phyloP scores from a whole-genome alignment of 2,888 invertebrate species.

The Hyalella azteca region DNA sequence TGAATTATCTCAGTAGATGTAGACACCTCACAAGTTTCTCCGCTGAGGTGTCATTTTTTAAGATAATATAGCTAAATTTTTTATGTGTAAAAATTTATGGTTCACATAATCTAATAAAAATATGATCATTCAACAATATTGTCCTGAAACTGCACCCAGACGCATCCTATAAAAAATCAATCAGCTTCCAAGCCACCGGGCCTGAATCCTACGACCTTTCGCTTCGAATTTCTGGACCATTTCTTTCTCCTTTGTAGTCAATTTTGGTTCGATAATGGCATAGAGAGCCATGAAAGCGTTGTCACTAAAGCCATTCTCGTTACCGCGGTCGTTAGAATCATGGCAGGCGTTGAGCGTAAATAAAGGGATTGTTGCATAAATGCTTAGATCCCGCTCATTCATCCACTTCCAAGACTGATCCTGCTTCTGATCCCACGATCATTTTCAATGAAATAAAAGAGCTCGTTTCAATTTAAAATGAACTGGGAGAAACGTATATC shows the following conservation, averaged over 20 bases:
- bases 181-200: too few relatives aligned
- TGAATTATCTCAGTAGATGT: too few relatives aligned
- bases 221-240: background rate
- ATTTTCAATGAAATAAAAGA: conserved; percentile 23
- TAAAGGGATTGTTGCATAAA: background rate
- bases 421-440: background rate
- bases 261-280: background rate
- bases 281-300: background rate
- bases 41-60: too few relatives aligned
- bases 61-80: too few relatives aligned
- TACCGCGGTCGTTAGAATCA: background rate
- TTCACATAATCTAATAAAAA: too few relatives aligned
- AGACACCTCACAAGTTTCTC: too few relatives aligned
- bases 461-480: conserved; percentile 26
- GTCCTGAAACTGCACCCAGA: too few relatives aligned
- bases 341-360: background rate
- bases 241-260: background rate
- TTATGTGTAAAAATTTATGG: too few relatives aligned
- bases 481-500: background rate
- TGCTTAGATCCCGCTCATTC: background rate
- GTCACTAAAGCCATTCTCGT: background rate
- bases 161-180: too few relatives aligned
- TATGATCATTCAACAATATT: too few relatives aligned
- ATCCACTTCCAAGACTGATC: conserved; percentile 22
- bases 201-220: too few relatives aligned